Evolutionary conservation across 2,797 vertebrate species (phyloP).

Genomic region (Carapus acus): DNA sequence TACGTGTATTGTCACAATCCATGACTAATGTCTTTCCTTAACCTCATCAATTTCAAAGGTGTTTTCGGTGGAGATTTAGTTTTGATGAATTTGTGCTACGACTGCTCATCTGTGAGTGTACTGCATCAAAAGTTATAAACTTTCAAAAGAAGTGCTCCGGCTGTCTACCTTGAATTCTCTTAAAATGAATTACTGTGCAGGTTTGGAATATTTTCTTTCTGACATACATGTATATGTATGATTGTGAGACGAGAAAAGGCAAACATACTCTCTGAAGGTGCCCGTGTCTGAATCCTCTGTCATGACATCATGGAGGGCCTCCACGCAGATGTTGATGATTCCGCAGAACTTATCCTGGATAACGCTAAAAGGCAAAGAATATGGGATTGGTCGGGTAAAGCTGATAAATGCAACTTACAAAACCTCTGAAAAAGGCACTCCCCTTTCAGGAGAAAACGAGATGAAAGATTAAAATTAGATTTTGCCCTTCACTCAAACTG

Average conservation of each 20-base stretch:
- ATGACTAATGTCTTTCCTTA: slow-evolving; percentile 3
- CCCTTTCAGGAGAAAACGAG: too few species aligned
- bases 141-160: slow-evolving; percentile 15
- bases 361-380: slow-evolving; percentile 74
- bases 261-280: slow-evolving; percentile 92
- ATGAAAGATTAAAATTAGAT: too few species aligned
- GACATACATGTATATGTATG: too few species aligned
- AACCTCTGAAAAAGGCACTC: too few species aligned
- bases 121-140: not conserved
- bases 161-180: slow-evolving; percentile 3
- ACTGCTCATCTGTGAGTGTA: slow-evolving; percentile 8
- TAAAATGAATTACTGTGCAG: slow-evolving; percentile 3
- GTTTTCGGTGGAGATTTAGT: slow-evolving; percentile 3
- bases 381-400: too few species aligned
- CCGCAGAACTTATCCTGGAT: slow-evolving; percentile 98
- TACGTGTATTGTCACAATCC: slow-evolving; percentile 2
- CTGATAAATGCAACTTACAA: too few species aligned
- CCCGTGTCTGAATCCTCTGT: slow-evolving; percentile 89
- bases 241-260: not conserved
- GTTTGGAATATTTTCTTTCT: too few species aligned
- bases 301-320: slow-evolving; percentile 95
- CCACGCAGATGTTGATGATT: slow-evolving; percentile 91
- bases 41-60: slow-evolving; percentile 6
- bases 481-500: too few species aligned
- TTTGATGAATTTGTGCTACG: slow-evolving; percentile 9